These are phyloP conservation scores for Phragmatobia fuliginosa DNA, from an alignment of 2,888 invertebrate genomes.

Conservation along the genomic window DNA sequence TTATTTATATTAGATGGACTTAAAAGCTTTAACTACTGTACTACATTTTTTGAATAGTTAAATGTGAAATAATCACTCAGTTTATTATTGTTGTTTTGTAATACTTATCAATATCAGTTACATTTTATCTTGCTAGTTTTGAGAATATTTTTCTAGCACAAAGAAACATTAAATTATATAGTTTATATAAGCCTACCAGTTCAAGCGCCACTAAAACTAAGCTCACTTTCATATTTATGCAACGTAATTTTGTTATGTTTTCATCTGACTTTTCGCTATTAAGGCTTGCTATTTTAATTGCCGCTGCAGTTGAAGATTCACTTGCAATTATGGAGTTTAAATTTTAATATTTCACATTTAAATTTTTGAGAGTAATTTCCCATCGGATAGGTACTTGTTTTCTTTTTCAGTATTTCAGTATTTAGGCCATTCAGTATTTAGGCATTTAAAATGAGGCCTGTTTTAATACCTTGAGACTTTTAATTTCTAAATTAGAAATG, in stretches of 20 bases:
- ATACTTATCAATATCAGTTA: background rate
- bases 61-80: no score
- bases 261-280: slow-evolving; percentile 44
- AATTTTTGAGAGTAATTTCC: slow-evolving; percentile 21
- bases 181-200: slow-evolving; percentile 1
- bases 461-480: background rate
- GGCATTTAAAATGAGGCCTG: no score
- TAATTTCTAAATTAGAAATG: background rate
- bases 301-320: slow-evolving; percentile 49
- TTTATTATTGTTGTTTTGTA: no score
- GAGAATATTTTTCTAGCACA: background rate
- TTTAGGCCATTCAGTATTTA: no score
- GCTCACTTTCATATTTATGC: slow-evolving; percentile 40
- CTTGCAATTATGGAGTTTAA: slow-evolving; percentile 47
- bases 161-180: slow-evolving; percentile 3
- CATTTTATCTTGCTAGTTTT: background rate
- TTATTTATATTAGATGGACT: no score
- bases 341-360: slow-evolving; percentile 55
- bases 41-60: no score
- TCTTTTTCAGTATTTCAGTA: slow-evolving; percentile 27
- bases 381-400: slow-evolving; percentile 14
- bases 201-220: slow-evolving; percentile 32
- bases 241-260: slow-evolving; percentile 27
- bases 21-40: no score
- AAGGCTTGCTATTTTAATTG: slow-evolving; percentile 52